Base-by-base conservation (phyloP, 2,888 invertebrate species). In the Periphyllus acericola region DNA sequence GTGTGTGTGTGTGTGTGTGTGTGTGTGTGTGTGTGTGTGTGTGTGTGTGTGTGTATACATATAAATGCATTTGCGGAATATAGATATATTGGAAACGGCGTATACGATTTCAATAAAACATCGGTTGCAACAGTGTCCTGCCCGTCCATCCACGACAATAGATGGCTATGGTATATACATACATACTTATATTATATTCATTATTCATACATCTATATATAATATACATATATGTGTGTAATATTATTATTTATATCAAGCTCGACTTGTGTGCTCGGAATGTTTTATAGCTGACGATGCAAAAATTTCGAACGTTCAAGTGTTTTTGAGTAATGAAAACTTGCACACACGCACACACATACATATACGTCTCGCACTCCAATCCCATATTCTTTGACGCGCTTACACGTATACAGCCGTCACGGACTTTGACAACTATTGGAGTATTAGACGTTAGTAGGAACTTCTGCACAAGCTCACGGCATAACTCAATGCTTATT, bases 211-310 rank as follows among this genome's bases (percentile, higher is more conserved):
- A 46, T 46, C 2, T 14, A 11, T 14, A 46, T 11, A 46, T 11
- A n/a, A 14, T 46, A 46, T 46, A 46, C 9, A 9, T 9, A 9
- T 46, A 14, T 46, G 14, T 46, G 14, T 46, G 14, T 46, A 46
- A 46, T 46, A 66, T 46, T 81, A 81, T 68, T 81, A 81, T 46
- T 80, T 74, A 40, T 66, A 40, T 66, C 80, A n/a, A 21, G 34
- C 34, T 72, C 34, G 21, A 36, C 72, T 21, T 8, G 21, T 80
- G 36, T 36, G 80, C 19, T 9, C n/a, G 66, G 71, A 71, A 72
- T 72, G 83, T 75, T 60, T 83, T 83, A 83, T 29, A 29, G 75
- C 83, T 83, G 75, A 83, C 83, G 83, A 75, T 40, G 40, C 60
- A 60, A 40, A 83, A 60, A 72, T 75, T 83, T 60, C 75, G 40